phyloP scores from a whole-genome alignment of 2,888 invertebrate genomes.

The Gandaritis pyraliata region DNA sequence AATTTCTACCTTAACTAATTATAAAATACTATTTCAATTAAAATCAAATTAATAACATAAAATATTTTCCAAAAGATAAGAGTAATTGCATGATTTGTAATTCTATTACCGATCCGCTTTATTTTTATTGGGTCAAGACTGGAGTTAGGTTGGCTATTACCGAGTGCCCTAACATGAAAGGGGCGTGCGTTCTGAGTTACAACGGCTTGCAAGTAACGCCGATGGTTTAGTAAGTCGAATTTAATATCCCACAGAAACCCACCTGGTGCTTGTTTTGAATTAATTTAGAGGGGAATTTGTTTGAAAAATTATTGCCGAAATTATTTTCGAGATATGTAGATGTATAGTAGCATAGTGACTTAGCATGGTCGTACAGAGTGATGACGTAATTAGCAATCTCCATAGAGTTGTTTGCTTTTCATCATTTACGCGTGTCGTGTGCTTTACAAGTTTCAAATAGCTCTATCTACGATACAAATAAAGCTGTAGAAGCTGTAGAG shows the following conservation, averaged over 20 bases:
- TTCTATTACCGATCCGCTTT: constrained; percentile 28
- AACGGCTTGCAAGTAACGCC: constrained; percentile 58
- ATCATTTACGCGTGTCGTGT: constrained; percentile 8
- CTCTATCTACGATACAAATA: constrained; percentile 2
- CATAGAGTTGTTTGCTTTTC: constrained; percentile 20
- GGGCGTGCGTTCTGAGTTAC: constrained; percentile 64
- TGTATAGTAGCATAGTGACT: neutral
- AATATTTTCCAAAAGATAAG: too few species aligned
- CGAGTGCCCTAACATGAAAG: constrained; percentile 62
- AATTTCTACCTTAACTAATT: too few species aligned
- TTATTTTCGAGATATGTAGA: too few species aligned
- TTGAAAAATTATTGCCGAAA: neutral
- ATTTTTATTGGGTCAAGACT: constrained; percentile 54
- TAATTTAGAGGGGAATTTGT: constrained; percentile 2
- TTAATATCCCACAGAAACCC: constrained; percentile 40
- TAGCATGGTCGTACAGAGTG: neutral
- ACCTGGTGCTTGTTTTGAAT: constrained; percentile 22
- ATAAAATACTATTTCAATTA: too few species aligned
- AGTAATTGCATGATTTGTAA: constrained; percentile 11
- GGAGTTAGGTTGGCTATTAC: constrained; percentile 58
- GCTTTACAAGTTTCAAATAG: neutral
- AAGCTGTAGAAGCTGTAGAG: too few species aligned
- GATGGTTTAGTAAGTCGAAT: constrained; percentile 53
- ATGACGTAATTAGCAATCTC: constrained; percentile 17
- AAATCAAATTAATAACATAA: too few species aligned